Evolutionary conservation across 2,113 vertebrate species (phyloP), one percentile per base, ranked within the genome.

Genomic region (Erinaceus europaeus): DNA sequence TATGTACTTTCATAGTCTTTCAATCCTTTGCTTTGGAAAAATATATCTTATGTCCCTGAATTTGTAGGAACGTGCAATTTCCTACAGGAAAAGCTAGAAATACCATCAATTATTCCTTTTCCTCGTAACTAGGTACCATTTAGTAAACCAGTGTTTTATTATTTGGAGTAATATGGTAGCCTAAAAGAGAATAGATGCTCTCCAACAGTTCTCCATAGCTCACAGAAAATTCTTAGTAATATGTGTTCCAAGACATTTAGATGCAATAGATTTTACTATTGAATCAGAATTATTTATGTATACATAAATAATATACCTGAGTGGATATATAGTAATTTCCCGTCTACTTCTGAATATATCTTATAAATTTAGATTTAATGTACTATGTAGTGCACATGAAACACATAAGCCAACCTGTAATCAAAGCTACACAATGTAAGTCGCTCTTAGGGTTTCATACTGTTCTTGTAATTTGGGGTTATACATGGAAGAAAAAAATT

Each of bases 31-130:
- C 21, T 89, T 89, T 90, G 85, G 59, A 81, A 80, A 91, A 86
- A 42, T 75, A 42, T 61, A 75, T 64, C 21, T 25, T 78, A 57
- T 32, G 44, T 73, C n/a, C 21, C 34, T 93, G 23, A 2, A 15
- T 78, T 90, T 84, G 14, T 92, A 62, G 80, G 50, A 87, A 61
- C 65, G 72, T 75, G 21, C 82, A 92, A 84, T 90, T 93, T 50
- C 88, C 68, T 67, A 72, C 92, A 93, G 48, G 3, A 69, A 68
- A 88, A 92, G 42, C 71, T 20, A 76, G 83, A 73, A 4, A 12
- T 4, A 94, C 82, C 7, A 82, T 90, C 64, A 74, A 27, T 61
- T 86, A 62, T 72, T 89, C 40, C 69, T 44, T 64, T 78, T 79
- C 27, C 14, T 62, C 27, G 25, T 72, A 64, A 32, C 25, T 59